Percentiles rank a stretch among this genome's conserved stretches.
Evolutionary conservation across 2,797 vertebrate species (phyloP).

Genomic region (Hoplostethus atlanticus): DNA sequence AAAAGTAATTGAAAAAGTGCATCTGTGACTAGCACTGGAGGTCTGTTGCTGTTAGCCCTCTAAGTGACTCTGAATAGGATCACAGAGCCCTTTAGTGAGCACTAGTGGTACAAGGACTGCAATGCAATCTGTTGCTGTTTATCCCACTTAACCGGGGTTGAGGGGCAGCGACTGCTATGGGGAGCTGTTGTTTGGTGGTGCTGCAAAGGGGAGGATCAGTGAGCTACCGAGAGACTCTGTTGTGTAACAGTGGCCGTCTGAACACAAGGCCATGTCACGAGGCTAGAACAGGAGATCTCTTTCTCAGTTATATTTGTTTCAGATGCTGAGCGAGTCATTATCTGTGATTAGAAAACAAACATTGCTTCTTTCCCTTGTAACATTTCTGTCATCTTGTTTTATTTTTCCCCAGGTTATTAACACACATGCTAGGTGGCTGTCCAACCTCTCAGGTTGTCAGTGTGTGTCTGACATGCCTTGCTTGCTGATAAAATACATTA

Average conservation of each 20-base stretch:
- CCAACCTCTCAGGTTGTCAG: conserved; percentile 11
- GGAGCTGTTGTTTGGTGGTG: conserved; percentile 41
- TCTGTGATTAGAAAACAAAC: conserved; percentile 42
- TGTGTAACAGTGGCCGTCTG: not conserved
- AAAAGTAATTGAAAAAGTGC: conserved; percentile 47
- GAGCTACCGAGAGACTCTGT: conserved; percentile 33
- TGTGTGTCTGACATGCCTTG: conserved; percentile 21
- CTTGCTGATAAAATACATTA: conserved; percentile 52
- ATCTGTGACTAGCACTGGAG: conserved; percentile 32
- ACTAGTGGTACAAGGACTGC: conserved; percentile 71
- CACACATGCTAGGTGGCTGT: conserved; percentile 38
- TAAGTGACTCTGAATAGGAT: conserved; percentile 67
- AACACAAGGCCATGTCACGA: conserved; percentile 29
- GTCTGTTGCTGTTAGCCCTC: conserved; percentile 54
- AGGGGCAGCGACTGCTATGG: conserved; percentile 21
- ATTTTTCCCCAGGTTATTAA: conserved; percentile 40
- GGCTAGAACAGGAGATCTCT: conserved; percentile 33
- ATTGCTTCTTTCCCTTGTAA: conserved; percentile 7
- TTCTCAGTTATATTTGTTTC: conserved; percentile 9
- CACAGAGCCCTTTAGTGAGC: conserved; percentile 60
- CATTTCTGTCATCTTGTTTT: conserved; percentile 27
- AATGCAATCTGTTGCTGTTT: conserved; percentile 79
- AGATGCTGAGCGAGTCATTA: not conserved
- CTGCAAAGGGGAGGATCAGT: conserved; percentile 55
- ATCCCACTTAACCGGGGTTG: conserved; percentile 65